Base-by-base conservation (phyloP, 2,797 vertebrate species). In the Falco naumanni region DNA sequence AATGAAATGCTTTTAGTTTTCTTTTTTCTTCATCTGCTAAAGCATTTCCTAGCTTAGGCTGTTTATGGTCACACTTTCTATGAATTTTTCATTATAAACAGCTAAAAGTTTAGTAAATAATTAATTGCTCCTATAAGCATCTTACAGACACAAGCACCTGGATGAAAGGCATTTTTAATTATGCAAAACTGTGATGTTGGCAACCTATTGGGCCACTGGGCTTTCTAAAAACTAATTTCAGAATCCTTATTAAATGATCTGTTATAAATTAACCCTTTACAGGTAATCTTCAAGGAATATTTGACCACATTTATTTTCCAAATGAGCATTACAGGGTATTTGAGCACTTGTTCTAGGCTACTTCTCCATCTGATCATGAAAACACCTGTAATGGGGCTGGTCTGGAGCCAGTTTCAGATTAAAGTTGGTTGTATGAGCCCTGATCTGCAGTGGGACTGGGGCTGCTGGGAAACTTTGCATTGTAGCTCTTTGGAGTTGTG, bases 31-130 rank as follows among this genome's bases (percentile, higher is more conserved):
- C 39, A 78, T 76, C 54, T 93, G 29, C 41, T 84, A 72, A 86
- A 76, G 33, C 45, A 19, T 76, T 93, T 91, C 6, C 25, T 85
- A 78, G 57, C 57, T 90, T 71, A 54, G 53, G 65, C 84, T 86
- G 84, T 92, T 91, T 95, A 81, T 72, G 93, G 84, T 92, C 90
- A 95, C 72, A 48, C 16, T 91, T 96, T 54, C 53, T 80, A 94
- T 94, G 78, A 97, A 92, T 96, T 90, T 94, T 97, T 97, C 94
- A 95, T 96, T 75, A 78, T 53, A 92, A 93, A 87, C 60, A 94
- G 71, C 57, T 71, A 95, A 90, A 93, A 16, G 43, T 96, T 96
- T 91, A 85, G 74, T 97, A 96, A 96, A 96, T 96, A 93, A 96
- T 96, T 96, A 66, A 96, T 94, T 91, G 65, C 22, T 92, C 39